Conservation (phyloP, 53 echinoderm and acorn worm species). For the Echinometra lucunter region DNA sequence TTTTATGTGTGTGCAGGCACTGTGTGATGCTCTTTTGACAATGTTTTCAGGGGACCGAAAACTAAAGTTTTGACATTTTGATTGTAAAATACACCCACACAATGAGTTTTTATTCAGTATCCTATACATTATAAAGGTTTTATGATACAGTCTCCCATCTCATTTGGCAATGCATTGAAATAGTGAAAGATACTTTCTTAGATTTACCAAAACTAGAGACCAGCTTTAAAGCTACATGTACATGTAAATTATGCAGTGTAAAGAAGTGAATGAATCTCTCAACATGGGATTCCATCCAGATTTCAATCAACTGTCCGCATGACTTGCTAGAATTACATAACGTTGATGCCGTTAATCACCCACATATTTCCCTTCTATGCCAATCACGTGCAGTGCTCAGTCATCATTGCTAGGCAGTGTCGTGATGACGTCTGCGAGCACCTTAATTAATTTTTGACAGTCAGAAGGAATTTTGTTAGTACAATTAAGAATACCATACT, state of each 20-base stretch:
- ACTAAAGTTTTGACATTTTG: no score
- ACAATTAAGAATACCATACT: neutral
- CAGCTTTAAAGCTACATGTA: no score
- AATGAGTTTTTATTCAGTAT: no score
- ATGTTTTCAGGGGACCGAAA: no score
- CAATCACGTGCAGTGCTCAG: neutral
- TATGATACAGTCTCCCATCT: no score
- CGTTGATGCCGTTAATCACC: neutral
- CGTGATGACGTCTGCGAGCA: slow-evolving; percentile 1
- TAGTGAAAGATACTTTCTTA: no score
- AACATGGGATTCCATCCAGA: slow-evolving; percentile 13
- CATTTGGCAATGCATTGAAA: no score
- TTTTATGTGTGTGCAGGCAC: no score
- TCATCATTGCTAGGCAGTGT: slow-evolving; percentile 26
- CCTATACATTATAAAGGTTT: no score
- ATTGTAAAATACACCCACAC: no score
- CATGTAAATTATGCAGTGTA: neutral
- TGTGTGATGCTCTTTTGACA: no score
- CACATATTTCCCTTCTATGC: slow-evolving; percentile 4
- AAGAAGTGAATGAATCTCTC: neutral
- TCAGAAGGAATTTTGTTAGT: neutral
- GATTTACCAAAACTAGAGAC: no score
- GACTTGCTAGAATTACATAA: slow-evolving; percentile 38
- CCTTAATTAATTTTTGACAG: slow-evolving; percentile 29
- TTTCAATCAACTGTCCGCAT: neutral